Conservation (phyloP, 2,888 invertebrate species). For the Andrena hattorfiana region DNA sequence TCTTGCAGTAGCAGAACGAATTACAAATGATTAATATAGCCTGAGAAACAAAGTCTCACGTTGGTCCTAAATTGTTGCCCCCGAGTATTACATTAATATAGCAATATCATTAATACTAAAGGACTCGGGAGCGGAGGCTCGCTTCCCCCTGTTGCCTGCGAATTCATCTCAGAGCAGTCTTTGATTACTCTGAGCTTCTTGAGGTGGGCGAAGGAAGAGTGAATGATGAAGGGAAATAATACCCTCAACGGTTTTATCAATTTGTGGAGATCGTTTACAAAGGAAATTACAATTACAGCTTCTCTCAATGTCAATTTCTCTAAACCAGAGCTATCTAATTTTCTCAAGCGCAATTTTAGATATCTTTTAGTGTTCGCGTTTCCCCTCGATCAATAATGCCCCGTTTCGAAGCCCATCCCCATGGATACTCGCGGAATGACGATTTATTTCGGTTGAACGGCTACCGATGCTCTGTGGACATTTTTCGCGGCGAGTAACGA, state of each 20-base stretch:
- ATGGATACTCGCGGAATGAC: not conserved
- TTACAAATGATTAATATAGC: conserved; percentile 8
- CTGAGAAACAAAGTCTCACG: not conserved
- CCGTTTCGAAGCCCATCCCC: conserved; percentile 16
- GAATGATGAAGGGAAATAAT: conserved; percentile 8
- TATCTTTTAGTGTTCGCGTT: not conserved
- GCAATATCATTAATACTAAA: conserved; percentile 19
- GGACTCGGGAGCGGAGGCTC: not conserved
- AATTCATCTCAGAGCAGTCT: conserved; percentile 17
- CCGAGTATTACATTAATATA: conserved; percentile 3
- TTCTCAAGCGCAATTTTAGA: not conserved
- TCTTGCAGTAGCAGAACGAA: not conserved
- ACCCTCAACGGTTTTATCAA: conserved; percentile 12
- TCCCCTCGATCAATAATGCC: not conserved
- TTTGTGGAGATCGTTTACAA: conserved; percentile 9
- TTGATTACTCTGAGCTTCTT: conserved; percentile 6
- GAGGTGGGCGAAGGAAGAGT: not conserved
- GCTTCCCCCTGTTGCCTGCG: not conserved
- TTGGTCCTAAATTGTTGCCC: not conserved
- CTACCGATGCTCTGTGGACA: conserved; percentile 30
- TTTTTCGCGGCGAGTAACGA: conserved; percentile 56
- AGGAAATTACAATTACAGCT: not conserved
- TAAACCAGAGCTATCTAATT: not conserved
- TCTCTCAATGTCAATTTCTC: too few species aligned
- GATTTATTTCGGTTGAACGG: conserved; percentile 39